A percentile compares a stretch with the other conserved stretches of the same genome.
phyloP scores from a whole-genome alignment of 2,797 vertebrate species.

The Acrossocheilus wenchowensis region DNA sequence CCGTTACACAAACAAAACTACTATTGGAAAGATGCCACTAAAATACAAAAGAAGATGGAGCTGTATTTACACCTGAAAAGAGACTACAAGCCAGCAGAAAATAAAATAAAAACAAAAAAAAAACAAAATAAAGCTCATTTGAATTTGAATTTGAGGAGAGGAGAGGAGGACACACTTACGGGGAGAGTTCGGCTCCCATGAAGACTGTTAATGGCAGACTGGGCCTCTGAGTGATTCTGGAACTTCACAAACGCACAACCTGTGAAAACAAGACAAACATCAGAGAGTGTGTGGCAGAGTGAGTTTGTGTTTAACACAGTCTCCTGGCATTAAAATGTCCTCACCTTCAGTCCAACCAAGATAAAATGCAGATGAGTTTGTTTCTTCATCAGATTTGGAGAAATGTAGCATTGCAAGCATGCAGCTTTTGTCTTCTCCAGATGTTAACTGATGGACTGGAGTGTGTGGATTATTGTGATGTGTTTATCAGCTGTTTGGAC shows the following conservation, averaged over 20 bases:
- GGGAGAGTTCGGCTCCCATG: conserved; percentile 92
- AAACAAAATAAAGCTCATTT: too few species aligned
- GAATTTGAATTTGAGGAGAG: too few species aligned
- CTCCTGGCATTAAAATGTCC: neutral
- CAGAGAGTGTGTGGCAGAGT: neutral
- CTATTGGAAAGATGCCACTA: too few species aligned
- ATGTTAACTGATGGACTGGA: neutral
- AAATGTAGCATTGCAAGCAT: too few species aligned
- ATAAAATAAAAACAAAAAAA: too few species aligned
- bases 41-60: too few species aligned
- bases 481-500: neutral
- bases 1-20: too few species aligned
- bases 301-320: neutral
- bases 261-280: conserved; percentile 61
- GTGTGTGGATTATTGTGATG: neutral
- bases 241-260: conserved; percentile 95
- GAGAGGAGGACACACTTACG: conserved; percentile 70
- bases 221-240: conserved; percentile 90
- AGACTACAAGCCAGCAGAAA: too few species aligned
- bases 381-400: too few species aligned
- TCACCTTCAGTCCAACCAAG: neutral
- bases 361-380: neutral
- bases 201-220: conserved; percentile 91
- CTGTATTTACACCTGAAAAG: too few species aligned
- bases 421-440: neutral